Conservation (phyloP, 1,140 invertebrate species). For the Metaphire vulgaris region DNA sequence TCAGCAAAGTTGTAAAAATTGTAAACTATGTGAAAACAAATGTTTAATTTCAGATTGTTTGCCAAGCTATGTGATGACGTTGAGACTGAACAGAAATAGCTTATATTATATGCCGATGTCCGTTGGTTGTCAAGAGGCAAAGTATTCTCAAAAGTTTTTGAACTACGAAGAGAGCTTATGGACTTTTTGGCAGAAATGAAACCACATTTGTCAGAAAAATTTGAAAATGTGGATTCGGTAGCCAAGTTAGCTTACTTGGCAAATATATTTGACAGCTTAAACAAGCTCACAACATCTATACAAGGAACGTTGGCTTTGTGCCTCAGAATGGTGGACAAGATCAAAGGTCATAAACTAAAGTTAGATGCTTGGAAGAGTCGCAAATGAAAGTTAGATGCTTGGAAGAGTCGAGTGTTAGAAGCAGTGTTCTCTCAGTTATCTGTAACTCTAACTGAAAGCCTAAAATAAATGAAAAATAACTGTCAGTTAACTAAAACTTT, state of each 20-base stretch:
- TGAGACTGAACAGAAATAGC: slow-evolving; percentile 19
- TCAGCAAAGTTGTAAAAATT: slow-evolving; percentile 21
- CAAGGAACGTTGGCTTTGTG: slow-evolving; percentile 20
- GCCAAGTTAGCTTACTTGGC: slow-evolving; percentile 16
- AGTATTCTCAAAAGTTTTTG: background rate
- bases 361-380: slow-evolving; percentile 3
- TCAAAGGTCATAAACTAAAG: slow-evolving; percentile 21
- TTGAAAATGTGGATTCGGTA: slow-evolving; percentile 16
- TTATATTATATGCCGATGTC: slow-evolving; percentile 13
- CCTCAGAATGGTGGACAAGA: slow-evolving; percentile 20
- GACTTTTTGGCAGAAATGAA: background rate
- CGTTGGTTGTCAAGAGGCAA: slow-evolving; percentile 11
- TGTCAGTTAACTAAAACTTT: too few species aligned
- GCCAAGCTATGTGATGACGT: slow-evolving; percentile 21
- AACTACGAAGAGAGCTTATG: background rate
- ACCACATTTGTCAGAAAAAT: background rate
- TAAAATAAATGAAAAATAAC: too few species aligned
- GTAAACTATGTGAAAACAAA: slow-evolving; percentile 21
- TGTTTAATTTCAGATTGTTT: slow-evolving; percentile 20
- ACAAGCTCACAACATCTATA: slow-evolving; percentile 13
- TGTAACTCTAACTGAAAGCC: too few species aligned
- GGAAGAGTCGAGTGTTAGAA: background rate
- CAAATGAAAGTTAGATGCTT: slow-evolving; percentile 17
- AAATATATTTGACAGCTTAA: slow-evolving; percentile 16
- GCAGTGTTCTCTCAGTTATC: too few species aligned